phyloP scores from a whole-genome alignment of 2,888 invertebrate genomes.

The Tuberolachnus salignus region DNA sequence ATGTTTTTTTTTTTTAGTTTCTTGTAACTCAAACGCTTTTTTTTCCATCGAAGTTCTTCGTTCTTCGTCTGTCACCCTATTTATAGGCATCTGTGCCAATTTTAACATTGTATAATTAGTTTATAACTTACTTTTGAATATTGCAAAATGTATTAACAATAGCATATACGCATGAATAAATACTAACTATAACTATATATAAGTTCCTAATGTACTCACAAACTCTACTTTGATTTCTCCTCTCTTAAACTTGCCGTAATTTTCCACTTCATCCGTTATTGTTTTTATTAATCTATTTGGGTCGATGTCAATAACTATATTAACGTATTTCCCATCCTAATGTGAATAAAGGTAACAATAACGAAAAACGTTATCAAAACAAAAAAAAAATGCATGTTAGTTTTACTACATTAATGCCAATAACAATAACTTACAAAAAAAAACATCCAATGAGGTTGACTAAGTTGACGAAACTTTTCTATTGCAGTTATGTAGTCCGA shows the following conservation, averaged over 20 bases:
- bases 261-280: slow-evolving; percentile 74
- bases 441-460: slow-evolving; percentile 91
- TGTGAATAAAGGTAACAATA: not conserved
- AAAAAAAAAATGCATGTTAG: no score
- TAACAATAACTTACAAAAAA: slow-evolving; percentile 70
- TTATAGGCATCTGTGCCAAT: slow-evolving; percentile 61
- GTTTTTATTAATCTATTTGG: slow-evolving; percentile 75
- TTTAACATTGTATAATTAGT: not conserved
- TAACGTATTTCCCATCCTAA: slow-evolving; percentile 77
- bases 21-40: slow-evolving; percentile 64
- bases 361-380: not conserved
- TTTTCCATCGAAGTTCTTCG: slow-evolving; percentile 62
- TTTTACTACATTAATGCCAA: not conserved
- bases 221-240: slow-evolving; percentile 66
- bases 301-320: slow-evolving; percentile 81
- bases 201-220: slow-evolving; percentile 61
- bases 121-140: no score
- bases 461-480: slow-evolving; percentile 77
- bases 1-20: slow-evolving; percentile 65
- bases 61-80: slow-evolving; percentile 62
- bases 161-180: no score
- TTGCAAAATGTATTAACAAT: no score
- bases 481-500: slow-evolving; percentile 77
- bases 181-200: not conserved
- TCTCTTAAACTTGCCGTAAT: slow-evolving; percentile 69